These are phyloP conservation scores for Argyrosomus regius DNA, from an alignment of 2,797 vertebrate species.

Conservation along the genomic window DNA sequence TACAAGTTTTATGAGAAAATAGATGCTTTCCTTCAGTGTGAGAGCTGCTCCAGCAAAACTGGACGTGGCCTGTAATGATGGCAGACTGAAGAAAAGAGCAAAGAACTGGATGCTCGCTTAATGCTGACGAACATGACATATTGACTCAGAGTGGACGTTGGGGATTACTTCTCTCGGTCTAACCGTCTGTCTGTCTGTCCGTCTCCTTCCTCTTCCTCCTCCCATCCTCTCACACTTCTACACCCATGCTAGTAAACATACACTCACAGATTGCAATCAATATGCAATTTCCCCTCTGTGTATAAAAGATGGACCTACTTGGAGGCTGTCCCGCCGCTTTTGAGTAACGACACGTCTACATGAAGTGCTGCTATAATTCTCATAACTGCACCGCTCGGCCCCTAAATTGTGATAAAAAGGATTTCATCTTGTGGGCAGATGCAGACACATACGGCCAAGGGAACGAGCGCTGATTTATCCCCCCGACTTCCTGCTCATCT, in stretches of 20 bases:
- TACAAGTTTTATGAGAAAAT: not conserved
- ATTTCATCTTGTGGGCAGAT: constrained; percentile 75
- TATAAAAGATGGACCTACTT: constrained; percentile 79
- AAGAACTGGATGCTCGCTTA: not conserved
- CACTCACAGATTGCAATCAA: constrained; percentile 80
- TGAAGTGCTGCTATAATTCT: constrained; percentile 81
- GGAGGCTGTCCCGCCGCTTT: constrained; percentile 69
- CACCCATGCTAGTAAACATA: constrained; percentile 49
- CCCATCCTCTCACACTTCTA: not conserved
- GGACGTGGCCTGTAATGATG: no score
- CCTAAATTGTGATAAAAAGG: constrained; percentile 84
- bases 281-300: constrained; percentile 83
- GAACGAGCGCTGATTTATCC: constrained; percentile 63
- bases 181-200: not conserved
- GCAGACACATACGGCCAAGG: constrained; percentile 47
- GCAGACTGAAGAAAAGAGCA: no score
- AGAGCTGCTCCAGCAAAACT: not conserved
- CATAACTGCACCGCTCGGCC: constrained; percentile 69
- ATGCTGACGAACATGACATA: not conserved
- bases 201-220: not conserved
- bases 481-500: constrained; percentile 56
- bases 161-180: not conserved
- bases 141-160: not conserved
- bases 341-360: constrained; percentile 79
- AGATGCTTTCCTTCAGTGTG: no score